Base-by-base conservation (phyloP, 2,888 invertebrate genomes). In the Odontocolon sp. region DNA sequence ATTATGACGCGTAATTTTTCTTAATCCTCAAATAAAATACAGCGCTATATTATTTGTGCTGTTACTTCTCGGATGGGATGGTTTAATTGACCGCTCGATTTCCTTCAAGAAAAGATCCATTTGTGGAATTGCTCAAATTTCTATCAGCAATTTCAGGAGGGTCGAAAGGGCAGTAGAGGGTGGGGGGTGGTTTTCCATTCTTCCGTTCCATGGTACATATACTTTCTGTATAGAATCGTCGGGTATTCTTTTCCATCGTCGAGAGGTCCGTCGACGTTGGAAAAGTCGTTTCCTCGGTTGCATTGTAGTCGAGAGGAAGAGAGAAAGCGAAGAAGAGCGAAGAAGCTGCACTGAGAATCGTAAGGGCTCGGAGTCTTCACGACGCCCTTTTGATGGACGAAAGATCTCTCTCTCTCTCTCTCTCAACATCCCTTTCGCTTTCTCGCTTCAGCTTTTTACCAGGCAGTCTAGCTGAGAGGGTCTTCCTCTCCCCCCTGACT, bases 91-190 rank as follows among this genome's bases (percentile, higher is more conserved):
- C 83, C 84, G 82, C 80, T 86, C 84, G 81, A 86, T 85, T 86
- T 86, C 81, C 70, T 63, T 38, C 40, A 40, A 80, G 84, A 82
- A 86, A 86, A 66, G 61, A 74, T 83, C 80, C 82, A 83, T 83
- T 83, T 80, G 82, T 81, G 79, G 85, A 90, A 90, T 90, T 89
- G 87, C 89, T 85, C 84, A 87, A 88, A 86, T 36, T 85, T 86
- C 87, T 86, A 88, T 89, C 88, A 85, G 86, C 85, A 85, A 88
- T 87, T 89, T 72, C 16, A 42, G 31, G 61, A 56, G 50, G 67
- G 66, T n/a, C 28, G 11, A 8, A 52, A n/a, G 14, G 45, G n/a
- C n/a, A n/a, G n/a, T n/a, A n/a, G n/a, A n/a, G n/a, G n/a, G n/a
- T n/a, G n/a, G n/a, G n/a, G n/a, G n/a, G n/a, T n/a, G n/a, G n/a